Evolutionary conservation across 2,797 vertebrate genomes (phyloP).

Genomic region (Malurus leucopterus): DNA sequence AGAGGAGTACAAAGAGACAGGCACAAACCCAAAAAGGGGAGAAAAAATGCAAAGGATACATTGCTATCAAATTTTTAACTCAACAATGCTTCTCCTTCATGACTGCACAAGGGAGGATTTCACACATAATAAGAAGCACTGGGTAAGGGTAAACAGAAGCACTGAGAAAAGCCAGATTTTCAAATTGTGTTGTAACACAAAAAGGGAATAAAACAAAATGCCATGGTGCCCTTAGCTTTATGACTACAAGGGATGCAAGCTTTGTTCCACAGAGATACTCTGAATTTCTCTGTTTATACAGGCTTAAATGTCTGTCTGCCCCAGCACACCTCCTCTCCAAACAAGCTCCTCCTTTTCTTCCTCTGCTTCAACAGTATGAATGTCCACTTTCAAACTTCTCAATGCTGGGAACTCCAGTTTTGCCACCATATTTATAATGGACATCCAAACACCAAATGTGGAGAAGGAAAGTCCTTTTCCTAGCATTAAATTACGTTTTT

Average conservation of each 20-base stretch:
- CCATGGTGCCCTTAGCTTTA: background rate
- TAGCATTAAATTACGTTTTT: background rate
- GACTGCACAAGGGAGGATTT: background rate
- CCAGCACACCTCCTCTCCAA: background rate
- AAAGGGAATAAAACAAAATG: background rate
- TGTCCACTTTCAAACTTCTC: background rate
- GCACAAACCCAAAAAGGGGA: background rate
- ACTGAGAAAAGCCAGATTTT: background rate
- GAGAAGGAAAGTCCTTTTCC: background rate
- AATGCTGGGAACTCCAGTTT: background rate
- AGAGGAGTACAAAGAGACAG: background rate
- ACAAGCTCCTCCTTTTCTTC: background rate
- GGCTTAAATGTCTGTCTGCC: background rate
- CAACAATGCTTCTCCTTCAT: background rate
- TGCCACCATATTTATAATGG: fast-evolving
- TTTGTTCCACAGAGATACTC: background rate
- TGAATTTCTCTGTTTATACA: background rate
- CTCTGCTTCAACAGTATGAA: background rate
- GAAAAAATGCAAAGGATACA: background rate
- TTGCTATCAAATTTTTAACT: background rate
- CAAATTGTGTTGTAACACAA: background rate
- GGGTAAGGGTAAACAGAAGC: background rate
- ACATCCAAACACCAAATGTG: background rate
- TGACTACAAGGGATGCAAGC: background rate
- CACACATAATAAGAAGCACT: background rate